Conservation (phyloP, 2,888 invertebrate genomes). For the Eupithecia centaureata region DNA sequence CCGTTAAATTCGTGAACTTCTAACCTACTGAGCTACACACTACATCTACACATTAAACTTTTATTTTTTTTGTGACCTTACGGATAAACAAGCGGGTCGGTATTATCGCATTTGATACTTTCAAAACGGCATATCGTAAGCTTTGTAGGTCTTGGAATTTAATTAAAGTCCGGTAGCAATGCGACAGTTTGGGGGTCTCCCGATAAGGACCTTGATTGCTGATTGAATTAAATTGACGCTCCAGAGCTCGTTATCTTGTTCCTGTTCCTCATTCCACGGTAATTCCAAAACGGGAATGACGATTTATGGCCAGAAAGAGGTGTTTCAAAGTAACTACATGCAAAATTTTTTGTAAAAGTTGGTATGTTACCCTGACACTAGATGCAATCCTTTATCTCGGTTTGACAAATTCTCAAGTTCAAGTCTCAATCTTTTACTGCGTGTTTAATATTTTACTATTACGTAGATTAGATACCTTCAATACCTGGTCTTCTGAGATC, state of each 20-base stretch:
- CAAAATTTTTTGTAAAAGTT: neutral
- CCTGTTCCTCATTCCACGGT: slow-evolving; percentile 28
- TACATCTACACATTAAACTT: neutral
- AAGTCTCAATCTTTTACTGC: too few relatives aligned
- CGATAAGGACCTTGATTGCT: slow-evolving; percentile 15
- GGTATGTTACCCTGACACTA: neutral
- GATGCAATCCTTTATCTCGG: neutral
- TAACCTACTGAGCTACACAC: slow-evolving; percentile 1
- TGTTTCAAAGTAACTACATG: neutral
- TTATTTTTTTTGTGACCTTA: slow-evolving; percentile 3
- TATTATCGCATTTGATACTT: slow-evolving; percentile 2
- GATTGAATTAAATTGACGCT: slow-evolving; percentile 26
- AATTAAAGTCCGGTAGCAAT: slow-evolving; percentile 14
- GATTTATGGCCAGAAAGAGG: neutral
- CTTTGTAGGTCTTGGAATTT: slow-evolving; percentile 6
- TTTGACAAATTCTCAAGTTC: neutral
- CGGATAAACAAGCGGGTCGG: neutral
- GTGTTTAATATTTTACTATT: too few relatives aligned
- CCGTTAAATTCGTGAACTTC: slow-evolving; percentile 1
- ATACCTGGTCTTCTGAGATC: too few relatives aligned
- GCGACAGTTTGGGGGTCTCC: slow-evolving; percentile 11
- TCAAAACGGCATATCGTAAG: slow-evolving; percentile 1
- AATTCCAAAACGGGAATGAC: slow-evolving; percentile 10
- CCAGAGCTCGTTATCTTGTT: slow-evolving; percentile 24
- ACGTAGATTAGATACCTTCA: too few relatives aligned